These are phyloP conservation scores for Synanthedon andrenaeformis DNA, from an alignment of 2,888 invertebrate genomes.

Conservation along the genomic window DNA sequence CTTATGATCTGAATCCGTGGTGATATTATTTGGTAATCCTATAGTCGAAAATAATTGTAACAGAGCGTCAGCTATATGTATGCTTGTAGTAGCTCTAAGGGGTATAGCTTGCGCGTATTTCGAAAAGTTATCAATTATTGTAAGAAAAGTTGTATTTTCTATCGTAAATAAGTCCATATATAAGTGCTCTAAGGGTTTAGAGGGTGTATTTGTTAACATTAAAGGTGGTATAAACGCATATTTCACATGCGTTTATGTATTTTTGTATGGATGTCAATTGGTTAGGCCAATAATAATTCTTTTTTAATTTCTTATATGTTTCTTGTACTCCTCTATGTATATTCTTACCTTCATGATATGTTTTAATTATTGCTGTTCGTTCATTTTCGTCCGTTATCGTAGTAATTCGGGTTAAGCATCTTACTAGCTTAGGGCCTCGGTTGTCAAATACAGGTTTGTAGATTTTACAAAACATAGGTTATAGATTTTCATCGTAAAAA, in stretches of 20 bases:
- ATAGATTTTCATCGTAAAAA: slow-evolving; percentile 11
- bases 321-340: slow-evolving; percentile 4
- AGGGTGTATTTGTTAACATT: neutral
- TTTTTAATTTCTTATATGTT: slow-evolving; percentile 1
- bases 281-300: slow-evolving; percentile 4
- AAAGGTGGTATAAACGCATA: neutral
- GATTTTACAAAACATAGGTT: slow-evolving; percentile 6
- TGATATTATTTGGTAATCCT: slow-evolving; percentile 2
- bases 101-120: slow-evolving; percentile 8
- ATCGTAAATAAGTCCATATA: neutral
- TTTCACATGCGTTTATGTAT: neutral
- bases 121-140: slow-evolving; percentile 6
- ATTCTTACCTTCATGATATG: slow-evolving; percentile 9
- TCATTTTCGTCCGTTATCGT: slow-evolving; percentile 8
- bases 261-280: slow-evolving; percentile 2
- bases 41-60: slow-evolving; percentile 2
- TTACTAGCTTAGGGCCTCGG: slow-evolving; percentile 11
- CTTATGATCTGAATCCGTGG: neutral
- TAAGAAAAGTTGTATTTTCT: neutral
- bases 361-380: slow-evolving; percentile 6
- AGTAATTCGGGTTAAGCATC: slow-evolving; percentile 11
- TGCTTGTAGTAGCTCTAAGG: neutral
- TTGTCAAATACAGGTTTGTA: slow-evolving; percentile 11
- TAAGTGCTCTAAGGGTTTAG: neutral
- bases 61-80: slow-evolving; percentile 2